Conservation (phyloP, 2,113 vertebrate species). For the Myrmecophaga tridactyla region DNA sequence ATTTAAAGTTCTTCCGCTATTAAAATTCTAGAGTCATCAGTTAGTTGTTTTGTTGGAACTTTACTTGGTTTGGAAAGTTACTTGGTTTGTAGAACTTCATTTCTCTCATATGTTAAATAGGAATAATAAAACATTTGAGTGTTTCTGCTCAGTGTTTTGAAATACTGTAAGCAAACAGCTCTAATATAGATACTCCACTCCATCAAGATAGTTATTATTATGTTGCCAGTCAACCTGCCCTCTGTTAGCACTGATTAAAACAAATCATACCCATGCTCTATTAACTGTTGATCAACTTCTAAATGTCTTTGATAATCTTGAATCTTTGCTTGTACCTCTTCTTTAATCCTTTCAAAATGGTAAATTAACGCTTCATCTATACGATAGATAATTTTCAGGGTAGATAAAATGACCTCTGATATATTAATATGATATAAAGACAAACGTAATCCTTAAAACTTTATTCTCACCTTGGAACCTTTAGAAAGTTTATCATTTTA, state of each 20-base stretch:
- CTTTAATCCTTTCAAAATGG: conserved; percentile 32
- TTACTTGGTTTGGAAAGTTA: neutral
- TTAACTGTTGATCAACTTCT: neutral
- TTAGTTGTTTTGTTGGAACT: neutral
- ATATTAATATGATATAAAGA: neutral
- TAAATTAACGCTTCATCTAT: neutral
- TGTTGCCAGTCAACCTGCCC: neutral
- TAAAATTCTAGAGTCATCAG: neutral
- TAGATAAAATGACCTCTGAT: neutral
- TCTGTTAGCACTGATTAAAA: neutral
- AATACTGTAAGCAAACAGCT: neutral
- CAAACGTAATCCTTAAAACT: conserved; percentile 14
- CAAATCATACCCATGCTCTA: neutral
- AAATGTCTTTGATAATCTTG: neutral
- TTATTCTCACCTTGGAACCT: neutral
- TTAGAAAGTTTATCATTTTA: conserved; percentile 18
- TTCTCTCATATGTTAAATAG: neutral
- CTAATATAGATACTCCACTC: neutral
- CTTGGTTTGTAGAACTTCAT: neutral
- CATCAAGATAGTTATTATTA: neutral
- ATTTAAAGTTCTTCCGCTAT: neutral
- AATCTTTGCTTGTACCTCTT: conserved; percentile 13
- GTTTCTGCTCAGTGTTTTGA: neutral
- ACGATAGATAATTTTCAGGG: neutral
- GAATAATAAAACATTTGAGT: neutral